Percentiles rank a stretch among this genome's conserved stretches.
Conservation (phyloP, 92 coral and sea anemone genomes). For the Meandrina meandrites region DNA sequence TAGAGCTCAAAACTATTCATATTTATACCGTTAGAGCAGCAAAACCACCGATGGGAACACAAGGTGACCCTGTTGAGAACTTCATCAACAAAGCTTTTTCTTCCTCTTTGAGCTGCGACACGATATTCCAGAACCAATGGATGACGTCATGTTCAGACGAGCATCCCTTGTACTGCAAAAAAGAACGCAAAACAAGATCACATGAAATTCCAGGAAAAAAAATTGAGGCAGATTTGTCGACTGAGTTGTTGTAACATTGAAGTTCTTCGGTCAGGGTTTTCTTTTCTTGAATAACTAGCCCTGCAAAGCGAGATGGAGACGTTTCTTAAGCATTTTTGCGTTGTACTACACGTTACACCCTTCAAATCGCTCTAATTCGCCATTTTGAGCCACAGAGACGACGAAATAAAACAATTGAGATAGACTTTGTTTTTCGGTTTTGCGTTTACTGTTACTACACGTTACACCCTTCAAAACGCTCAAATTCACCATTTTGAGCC, state of each 20-base stretch:
- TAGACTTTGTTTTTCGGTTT: too few relatives aligned
- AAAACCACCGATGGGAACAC: constrained; percentile 94
- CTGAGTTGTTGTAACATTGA: too few relatives aligned
- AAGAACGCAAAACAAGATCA: background rate
- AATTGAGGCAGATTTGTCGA: background rate
- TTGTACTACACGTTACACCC: too few relatives aligned
- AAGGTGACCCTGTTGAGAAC: constrained; percentile 94
- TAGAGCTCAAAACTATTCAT: background rate
- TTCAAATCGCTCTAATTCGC: too few relatives aligned
- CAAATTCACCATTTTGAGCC: too few relatives aligned
- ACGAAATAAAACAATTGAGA: too few relatives aligned
- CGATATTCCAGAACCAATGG: constrained; percentile 86
- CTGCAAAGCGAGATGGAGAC: background rate
- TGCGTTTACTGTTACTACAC: too few relatives aligned
- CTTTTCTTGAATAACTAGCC: background rate
- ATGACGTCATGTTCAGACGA: constrained; percentile 47
- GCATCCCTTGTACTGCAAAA: constrained; percentile 54
- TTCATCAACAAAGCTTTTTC: constrained; percentile 90
- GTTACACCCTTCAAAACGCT: too few relatives aligned
- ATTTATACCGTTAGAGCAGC: constrained; percentile 77
- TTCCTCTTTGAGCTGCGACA: constrained; percentile 83
- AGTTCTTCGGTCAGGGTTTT: background rate
- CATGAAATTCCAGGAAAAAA: background rate
- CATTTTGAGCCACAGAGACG: too few relatives aligned
- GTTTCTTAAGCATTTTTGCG: too few relatives aligned